Conservation (phyloP, 2,888 invertebrate genomes). For the Colletes collaris region DNA sequence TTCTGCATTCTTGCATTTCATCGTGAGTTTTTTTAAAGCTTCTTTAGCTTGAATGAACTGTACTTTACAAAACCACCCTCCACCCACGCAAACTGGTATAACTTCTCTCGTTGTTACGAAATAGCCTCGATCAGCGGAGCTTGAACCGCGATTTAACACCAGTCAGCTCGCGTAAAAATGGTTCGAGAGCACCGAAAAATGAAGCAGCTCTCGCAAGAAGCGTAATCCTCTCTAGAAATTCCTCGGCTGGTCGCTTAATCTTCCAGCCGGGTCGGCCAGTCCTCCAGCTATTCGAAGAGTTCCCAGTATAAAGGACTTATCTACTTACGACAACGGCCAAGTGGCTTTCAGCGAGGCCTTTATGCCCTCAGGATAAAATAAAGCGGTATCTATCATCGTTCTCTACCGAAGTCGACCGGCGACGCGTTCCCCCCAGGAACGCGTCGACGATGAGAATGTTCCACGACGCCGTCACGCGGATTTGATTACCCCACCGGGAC, state of each 20-base stretch:
- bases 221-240: slow-evolving; percentile 10
- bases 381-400: slow-evolving; percentile 31
- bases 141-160: not conserved
- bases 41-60: too few species aligned
- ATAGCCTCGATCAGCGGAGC: not conserved
- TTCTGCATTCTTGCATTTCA: too few species aligned
- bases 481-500: not conserved
- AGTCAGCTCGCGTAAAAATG: not conserved
- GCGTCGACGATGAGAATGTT: not conserved
- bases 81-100: not conserved
- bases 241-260: slow-evolving; percentile 20
- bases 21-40: too few species aligned
- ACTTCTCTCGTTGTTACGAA: too few species aligned
- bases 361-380: slow-evolving; percentile 15
- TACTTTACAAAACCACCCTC: too few species aligned
- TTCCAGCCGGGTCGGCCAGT: slow-evolving; percentile 1
- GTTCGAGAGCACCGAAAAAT: not conserved
- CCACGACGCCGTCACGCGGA: not conserved
- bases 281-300: slow-evolving; percentile 10
- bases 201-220: slow-evolving; percentile 1
- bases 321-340: slow-evolving; percentile 30
- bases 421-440: not conserved
- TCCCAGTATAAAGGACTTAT: slow-evolving; percentile 41
- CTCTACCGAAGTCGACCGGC: not conserved
- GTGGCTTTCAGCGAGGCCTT: slow-evolving; percentile 18